These are phyloP conservation scores for Falco concolor DNA, from an alignment of 2,797 vertebrate genomes.

Conservation along the genomic window DNA sequence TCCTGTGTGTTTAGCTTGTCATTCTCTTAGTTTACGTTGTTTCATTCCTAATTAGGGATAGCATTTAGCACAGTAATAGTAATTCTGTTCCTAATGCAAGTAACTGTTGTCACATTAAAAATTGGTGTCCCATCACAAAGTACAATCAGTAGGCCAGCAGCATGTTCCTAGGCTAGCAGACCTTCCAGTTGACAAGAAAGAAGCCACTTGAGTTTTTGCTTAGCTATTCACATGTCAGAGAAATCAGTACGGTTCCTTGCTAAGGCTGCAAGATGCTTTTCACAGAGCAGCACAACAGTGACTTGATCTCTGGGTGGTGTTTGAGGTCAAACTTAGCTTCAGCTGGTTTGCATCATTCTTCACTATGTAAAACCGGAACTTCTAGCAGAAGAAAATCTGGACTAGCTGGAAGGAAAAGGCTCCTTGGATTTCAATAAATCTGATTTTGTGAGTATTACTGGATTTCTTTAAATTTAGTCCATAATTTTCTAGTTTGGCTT, in stretches of 20 bases:
- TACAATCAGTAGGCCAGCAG: neutral
- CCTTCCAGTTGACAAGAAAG: neutral
- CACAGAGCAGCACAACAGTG: neutral
- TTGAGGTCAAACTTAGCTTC: neutral
- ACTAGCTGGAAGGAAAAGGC: neutral
- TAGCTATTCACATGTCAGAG: neutral
- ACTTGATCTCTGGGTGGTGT: neutral
- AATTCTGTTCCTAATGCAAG: neutral
- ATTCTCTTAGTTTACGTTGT: neutral
- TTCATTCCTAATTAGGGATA: too few relatives aligned
- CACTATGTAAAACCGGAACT: neutral
- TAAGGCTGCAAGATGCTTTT: neutral
- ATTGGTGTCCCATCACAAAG: neutral
- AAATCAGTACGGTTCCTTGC: neutral
- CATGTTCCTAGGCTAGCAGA: neutral
- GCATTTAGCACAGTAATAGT: too few relatives aligned
- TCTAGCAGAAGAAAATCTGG: neutral
- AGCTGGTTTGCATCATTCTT: neutral
- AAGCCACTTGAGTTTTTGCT: neutral
- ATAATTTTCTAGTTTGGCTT: neutral
- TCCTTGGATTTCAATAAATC: neutral
- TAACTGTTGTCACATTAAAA: neutral
- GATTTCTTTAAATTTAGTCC: neutral
- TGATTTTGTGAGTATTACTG: neutral
- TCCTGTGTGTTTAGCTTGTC: neutral